A percentile compares a stretch with the other conserved stretches of the same genome.
phyloP scores from a whole-genome alignment of 2,888 invertebrate genomes.

The Sphaerophoria taeniata region DNA sequence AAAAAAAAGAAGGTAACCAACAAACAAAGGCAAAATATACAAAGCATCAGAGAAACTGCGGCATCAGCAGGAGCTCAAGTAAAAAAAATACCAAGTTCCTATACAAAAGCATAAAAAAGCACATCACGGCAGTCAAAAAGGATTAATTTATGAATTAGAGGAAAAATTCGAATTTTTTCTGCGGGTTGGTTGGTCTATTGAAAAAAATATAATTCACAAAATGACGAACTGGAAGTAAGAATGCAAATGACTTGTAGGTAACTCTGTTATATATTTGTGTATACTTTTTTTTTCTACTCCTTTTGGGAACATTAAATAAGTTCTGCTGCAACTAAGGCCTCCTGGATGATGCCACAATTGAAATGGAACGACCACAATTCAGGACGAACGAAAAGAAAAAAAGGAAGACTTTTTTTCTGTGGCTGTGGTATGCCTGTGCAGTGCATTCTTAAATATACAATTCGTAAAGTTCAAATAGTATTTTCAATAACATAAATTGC shows the following conservation, averaged over 20 bases:
- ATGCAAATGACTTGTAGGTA: slow-evolving; percentile 58
- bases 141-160: slow-evolving; percentile 51
- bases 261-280: background rate
- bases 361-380: slow-evolving; percentile 43
- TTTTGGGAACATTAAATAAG: background rate
- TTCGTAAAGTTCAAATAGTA: slow-evolving; percentile 24
- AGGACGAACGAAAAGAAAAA: background rate
- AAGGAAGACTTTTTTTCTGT: background rate
- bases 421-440: background rate
- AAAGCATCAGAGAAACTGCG: slow-evolving; percentile 35
- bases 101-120: background rate
- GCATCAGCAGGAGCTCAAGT: slow-evolving; percentile 13
- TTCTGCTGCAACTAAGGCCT: slow-evolving; percentile 7
- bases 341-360: slow-evolving; percentile 15
- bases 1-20: slow-evolving; percentile 18
- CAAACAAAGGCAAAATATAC: slow-evolving; percentile 12
- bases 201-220: slow-evolving; percentile 26
- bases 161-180: slow-evolving; percentile 34
- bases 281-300: background rate
- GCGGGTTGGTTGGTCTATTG: slow-evolving; percentile 33
- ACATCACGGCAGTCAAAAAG: slow-evolving; percentile 28
- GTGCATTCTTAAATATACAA: slow-evolving; percentile 10
- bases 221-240: slow-evolving; percentile 45
- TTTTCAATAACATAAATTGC: slow-evolving; percentile 29
- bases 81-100: too few relatives aligned